A percentile compares a stretch with the other conserved stretches of the same genome.
Evolutionary conservation across 1,140 invertebrate genomes (phyloP).

Genomic region (Macrobrachium nipponense): DNA sequence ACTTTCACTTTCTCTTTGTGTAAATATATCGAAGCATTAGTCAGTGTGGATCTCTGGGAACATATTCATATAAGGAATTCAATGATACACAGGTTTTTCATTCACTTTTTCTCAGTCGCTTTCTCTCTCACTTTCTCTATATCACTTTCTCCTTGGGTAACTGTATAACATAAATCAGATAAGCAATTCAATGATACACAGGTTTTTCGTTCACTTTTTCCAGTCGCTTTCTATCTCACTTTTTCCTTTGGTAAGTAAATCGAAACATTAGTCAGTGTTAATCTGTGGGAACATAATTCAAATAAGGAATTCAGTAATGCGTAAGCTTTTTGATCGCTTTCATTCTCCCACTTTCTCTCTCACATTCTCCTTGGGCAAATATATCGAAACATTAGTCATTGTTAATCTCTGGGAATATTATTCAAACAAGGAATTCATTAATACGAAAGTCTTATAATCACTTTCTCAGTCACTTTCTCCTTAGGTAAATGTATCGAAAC

Average conservation of each 20-base stretch:
- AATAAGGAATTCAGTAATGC: neutral
- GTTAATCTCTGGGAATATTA: too few species aligned
- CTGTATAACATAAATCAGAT: too few species aligned
- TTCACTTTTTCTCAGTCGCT: too few species aligned
- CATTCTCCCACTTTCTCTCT: neutral
- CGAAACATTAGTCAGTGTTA: neutral
- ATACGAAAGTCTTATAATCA: neutral
- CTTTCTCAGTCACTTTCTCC: neutral
- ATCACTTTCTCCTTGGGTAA: neutral
- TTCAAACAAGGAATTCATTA: neutral
- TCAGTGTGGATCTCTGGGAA: too few species aligned
- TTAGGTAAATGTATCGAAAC: too few species aligned
- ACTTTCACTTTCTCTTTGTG: too few species aligned
- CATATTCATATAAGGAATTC: too few species aligned
- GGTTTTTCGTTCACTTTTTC: too few species aligned
- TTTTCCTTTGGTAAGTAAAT: neutral
- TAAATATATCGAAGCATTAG: too few species aligned
- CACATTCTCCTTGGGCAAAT: neutral
- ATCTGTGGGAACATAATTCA: neutral
- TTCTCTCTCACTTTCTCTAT: neutral
- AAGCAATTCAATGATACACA: too few species aligned
- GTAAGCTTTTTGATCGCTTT: neutral
- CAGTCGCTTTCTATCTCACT: neutral
- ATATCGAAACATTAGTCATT: neutral
- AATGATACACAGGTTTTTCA: too few species aligned